Evolutionary conservation across 2,113 vertebrate genomes (phyloP).

Genomic region (Ariopsis seemanni): DNA sequence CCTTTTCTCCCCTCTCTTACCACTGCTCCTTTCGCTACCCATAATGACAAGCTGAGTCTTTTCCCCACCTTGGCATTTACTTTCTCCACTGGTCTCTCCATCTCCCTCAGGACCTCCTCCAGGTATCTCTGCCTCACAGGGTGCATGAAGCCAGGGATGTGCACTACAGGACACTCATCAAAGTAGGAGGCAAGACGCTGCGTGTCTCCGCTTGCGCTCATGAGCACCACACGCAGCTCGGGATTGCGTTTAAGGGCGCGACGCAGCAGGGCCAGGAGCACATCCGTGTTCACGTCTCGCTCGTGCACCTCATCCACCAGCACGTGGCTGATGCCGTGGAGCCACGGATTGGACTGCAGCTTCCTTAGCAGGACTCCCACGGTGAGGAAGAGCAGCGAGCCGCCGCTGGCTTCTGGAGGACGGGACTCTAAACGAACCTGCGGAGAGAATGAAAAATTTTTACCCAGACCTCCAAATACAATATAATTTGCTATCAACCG

Average conservation of each 20-base stretch:
- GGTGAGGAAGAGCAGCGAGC: slow-evolving; percentile 93
- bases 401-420: slow-evolving; percentile 79
- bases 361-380: slow-evolving; percentile 92
- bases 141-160: slow-evolving; percentile 94
- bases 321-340: slow-evolving; percentile 90
- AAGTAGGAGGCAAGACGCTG: slow-evolving; percentile 87
- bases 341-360: slow-evolving; percentile 84
- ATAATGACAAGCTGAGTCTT: background rate
- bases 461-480: no score
- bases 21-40: slow-evolving; percentile 62
- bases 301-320: slow-evolving; percentile 97
- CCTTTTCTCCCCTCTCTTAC: background rate
- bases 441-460: background rate
- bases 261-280: slow-evolving; percentile 90
- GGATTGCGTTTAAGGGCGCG: slow-evolving; percentile 80
- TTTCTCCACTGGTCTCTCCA: slow-evolving; percentile 64
- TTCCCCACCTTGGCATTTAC: slow-evolving; percentile 71
- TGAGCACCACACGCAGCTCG: slow-evolving; percentile 82
- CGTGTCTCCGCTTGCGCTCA: slow-evolving; percentile 94
- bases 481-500: no score
- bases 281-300: slow-evolving; percentile 92
- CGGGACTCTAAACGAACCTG: slow-evolving; percentile 90
- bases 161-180: slow-evolving; percentile 82
- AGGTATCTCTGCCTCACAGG: slow-evolving; percentile 87
- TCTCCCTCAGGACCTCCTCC: slow-evolving; percentile 86